Conservation (phyloP, 2,113 vertebrate species). For the Brienomyrus brachyistius region DNA sequence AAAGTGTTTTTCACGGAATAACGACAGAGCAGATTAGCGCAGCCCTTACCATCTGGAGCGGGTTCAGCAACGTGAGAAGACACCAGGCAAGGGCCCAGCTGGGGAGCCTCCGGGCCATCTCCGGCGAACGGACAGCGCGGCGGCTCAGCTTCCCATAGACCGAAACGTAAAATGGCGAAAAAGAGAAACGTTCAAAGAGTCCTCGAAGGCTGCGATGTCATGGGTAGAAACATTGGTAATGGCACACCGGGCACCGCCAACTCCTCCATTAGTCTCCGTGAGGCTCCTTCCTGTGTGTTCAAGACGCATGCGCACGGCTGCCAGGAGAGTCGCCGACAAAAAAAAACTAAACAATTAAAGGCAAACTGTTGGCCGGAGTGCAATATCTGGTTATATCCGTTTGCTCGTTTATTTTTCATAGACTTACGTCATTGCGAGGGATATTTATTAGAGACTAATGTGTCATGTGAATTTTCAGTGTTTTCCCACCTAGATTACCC, state of each 20-base stretch:
- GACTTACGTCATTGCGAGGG: neutral
- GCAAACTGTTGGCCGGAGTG: neutral
- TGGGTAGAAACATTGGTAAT: neutral
- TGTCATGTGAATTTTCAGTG: neutral
- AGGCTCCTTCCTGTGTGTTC: slow-evolving; percentile 18
- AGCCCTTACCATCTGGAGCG: slow-evolving; percentile 53
- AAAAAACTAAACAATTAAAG: neutral
- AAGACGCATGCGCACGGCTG: neutral
- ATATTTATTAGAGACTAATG: neutral
- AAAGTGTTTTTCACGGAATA: neutral
- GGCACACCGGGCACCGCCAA: neutral
- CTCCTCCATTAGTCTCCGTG: slow-evolving; percentile 18
- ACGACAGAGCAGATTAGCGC: neutral
- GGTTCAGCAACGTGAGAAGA: slow-evolving; percentile 46
- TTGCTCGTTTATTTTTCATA: neutral
- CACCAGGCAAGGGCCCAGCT: slow-evolving; percentile 56
- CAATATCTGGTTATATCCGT: neutral
- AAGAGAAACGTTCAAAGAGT: neutral
- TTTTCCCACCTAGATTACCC: neutral
- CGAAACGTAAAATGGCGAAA: neutral
- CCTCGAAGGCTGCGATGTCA: neutral
- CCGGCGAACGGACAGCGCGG: slow-evolving; percentile 12
- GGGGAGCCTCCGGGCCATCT: slow-evolving; percentile 57
- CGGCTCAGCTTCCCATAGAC: neutral
- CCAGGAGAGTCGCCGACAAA: neutral